Evolutionary conservation across 2,888 invertebrate genomes (phyloP).

Genomic region (Micoletzkya japonica): DNA sequence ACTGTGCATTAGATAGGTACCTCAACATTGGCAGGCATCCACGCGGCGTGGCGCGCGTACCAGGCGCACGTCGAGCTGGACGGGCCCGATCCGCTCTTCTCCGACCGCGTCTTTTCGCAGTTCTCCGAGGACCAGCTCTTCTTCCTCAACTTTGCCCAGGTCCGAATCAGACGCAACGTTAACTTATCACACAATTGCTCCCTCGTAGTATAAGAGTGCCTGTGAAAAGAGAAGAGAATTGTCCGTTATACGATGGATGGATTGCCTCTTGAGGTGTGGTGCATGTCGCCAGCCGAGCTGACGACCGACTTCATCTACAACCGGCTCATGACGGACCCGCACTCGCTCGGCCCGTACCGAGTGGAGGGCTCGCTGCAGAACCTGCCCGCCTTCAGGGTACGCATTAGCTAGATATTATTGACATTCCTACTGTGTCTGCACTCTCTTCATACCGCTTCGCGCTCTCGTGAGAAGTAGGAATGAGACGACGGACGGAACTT

Average conservation of each 20-base stretch:
- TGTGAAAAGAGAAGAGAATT: background rate
- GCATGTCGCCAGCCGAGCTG: constrained; percentile 35
- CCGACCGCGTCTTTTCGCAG: constrained; percentile 44
- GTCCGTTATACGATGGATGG: too few species aligned
- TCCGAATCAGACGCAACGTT: background rate
- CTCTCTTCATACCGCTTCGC: too few species aligned
- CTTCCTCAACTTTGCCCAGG: constrained; percentile 58
- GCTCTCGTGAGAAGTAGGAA: too few species aligned
- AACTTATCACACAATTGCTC: background rate
- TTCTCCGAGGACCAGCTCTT: constrained; percentile 60
- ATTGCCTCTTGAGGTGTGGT: constrained; percentile 46
- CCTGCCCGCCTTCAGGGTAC: constrained; percentile 60
- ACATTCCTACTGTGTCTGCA: too few species aligned
- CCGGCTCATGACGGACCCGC: constrained; percentile 54
- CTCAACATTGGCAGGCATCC: constrained; percentile 64
- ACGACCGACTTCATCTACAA: constrained; percentile 35
- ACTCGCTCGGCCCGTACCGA: constrained; percentile 54
- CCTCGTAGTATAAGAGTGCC: background rate
- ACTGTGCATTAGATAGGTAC: too few species aligned
- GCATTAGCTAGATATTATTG: too few species aligned
- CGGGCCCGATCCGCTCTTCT: constrained; percentile 55
- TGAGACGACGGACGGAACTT: too few species aligned
- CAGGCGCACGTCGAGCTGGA: constrained; percentile 41
- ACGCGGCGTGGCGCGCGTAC: constrained; percentile 54
- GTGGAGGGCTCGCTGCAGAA: constrained; percentile 57